Evolutionary conservation across 2,113 vertebrate genomes (phyloP).

Genomic region (Xenus cinereus): DNA sequence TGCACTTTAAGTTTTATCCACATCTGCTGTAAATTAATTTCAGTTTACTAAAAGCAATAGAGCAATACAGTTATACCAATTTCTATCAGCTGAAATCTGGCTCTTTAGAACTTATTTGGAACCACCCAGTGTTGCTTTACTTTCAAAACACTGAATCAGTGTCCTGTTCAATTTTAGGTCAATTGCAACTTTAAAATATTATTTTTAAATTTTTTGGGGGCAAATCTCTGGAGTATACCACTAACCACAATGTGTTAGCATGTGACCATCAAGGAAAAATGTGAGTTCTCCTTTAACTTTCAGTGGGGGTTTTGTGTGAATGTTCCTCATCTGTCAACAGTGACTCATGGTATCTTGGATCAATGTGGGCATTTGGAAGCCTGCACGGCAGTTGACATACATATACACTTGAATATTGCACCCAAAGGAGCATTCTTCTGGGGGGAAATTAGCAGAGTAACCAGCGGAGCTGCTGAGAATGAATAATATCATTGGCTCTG

Average conservation of each 20-base stretch:
- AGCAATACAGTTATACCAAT: background rate
- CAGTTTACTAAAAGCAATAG: background rate
- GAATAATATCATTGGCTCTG: constrained; percentile 39
- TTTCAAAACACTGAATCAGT: constrained; percentile 29
- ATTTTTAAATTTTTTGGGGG: background rate
- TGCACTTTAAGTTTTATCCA: background rate
- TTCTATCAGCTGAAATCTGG: background rate
- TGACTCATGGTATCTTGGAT: constrained; percentile 33
- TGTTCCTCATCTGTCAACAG: constrained; percentile 57
- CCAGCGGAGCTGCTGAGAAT: background rate
- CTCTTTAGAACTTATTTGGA: background rate
- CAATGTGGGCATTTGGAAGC: constrained; percentile 42
- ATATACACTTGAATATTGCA: constrained; percentile 34
- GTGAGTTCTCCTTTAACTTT: constrained; percentile 34
- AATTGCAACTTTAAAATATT: background rate
- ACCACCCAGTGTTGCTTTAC: background rate
- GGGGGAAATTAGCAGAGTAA: constrained; percentile 21
- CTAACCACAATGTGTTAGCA: constrained; percentile 7
- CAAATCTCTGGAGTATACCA: background rate
- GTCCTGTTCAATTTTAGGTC: constrained; percentile 15
- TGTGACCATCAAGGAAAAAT: constrained; percentile 15
- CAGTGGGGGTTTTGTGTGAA: background rate
- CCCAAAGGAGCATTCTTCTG: constrained; percentile 24
- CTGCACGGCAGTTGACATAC: constrained; percentile 7
- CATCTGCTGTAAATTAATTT: constrained; percentile 22